Conservation (phyloP, 2,888 invertebrate genomes). For the Chrysopilus asiliformis region DNA sequence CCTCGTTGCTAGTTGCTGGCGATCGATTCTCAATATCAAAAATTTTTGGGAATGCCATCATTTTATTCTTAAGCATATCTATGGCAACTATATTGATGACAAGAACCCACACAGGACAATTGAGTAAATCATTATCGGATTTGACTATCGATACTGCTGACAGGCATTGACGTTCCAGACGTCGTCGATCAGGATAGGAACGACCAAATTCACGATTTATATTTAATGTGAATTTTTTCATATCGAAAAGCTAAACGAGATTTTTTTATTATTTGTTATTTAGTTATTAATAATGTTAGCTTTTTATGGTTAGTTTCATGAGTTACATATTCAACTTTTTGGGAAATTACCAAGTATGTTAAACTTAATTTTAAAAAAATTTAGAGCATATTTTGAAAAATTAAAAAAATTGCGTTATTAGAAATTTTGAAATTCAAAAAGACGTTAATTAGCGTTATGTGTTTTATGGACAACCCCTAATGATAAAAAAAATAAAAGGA, state of each 20-base stretch:
- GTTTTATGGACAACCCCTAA: too few relatives aligned
- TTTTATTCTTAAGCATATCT: conserved; percentile 58
- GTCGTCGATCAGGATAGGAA: conserved; percentile 51
- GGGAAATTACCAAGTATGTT: too few relatives aligned
- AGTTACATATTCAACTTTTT: too few relatives aligned
- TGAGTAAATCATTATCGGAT: conserved; percentile 50
- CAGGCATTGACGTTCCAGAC: conserved; percentile 55
- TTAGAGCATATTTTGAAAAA: too few relatives aligned
- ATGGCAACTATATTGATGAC: conserved; percentile 66
- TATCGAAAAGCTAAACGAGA: conserved; percentile 45
- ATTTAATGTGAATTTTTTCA: conserved; percentile 57
- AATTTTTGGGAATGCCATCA: conserved; percentile 39
- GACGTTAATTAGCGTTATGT: not conserved
- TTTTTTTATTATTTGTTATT: not conserved
- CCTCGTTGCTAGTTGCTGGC: conserved; percentile 26
- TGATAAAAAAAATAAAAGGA: not conserved
- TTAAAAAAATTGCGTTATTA: not conserved
- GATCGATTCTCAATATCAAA: conserved; percentile 17
- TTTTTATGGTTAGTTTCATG: too few relatives aligned
- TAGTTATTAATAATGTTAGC: too few relatives aligned
- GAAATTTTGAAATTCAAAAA: not conserved
- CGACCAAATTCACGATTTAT: conserved; percentile 51
- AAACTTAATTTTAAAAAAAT: too few relatives aligned
- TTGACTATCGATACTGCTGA: conserved; percentile 58
- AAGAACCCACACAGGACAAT: conserved; percentile 67